Base-by-base conservation (phyloP, 35 echinoderm and acorn worm species). In the Holothuria glaberrima region DNA sequence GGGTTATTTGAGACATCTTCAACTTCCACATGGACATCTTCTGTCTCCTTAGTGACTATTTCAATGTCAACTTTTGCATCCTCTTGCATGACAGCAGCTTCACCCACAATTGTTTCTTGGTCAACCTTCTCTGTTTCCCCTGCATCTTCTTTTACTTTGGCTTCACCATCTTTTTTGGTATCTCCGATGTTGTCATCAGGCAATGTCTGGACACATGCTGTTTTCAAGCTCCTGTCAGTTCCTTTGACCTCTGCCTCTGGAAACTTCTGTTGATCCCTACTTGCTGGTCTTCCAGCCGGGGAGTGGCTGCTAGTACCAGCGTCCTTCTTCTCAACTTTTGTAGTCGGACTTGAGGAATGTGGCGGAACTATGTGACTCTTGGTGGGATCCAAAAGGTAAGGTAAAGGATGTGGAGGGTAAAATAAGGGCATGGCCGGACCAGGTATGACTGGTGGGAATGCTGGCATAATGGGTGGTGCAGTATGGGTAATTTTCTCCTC, bases 301-400 rank as follows among this genome's bases (percentile, higher is more conserved):
- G 85, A 87, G 26, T 87, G 85, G 44, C 85, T 87, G 29, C 65
- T 70, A 30, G 85, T 87, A 30, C 85, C 85, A 30, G 85, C 85
- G n/a, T 87, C 62, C 30, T 87, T 87, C 85, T 71, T 87, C 36
- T 87, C 85, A 22, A 87, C 85, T 48, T 87, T 87, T 27, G 85
- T 44, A 62, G 85, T 87, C 12, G 80, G 54, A 36, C 80, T 84
- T 9, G 61, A 62, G 85, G 85, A 87, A 87, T 87, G 85, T 71
- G 61, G 26, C 28, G 60, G 66, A 71, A 87, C 85, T 30, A 69
- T 46, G 50, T 20, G 85, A 60, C 85, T 18, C 65, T 87, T 87
- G 34, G 85, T 67, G 9, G 85, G 30, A 35, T 87, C 85, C 36
- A 87, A 62, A 50, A 87, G 85, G 64, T 69, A 87, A 27, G 85